These are phyloP conservation scores for Elysia crispata DNA, from an alignment of 2,888 invertebrate species.

Conservation along the genomic window DNA sequence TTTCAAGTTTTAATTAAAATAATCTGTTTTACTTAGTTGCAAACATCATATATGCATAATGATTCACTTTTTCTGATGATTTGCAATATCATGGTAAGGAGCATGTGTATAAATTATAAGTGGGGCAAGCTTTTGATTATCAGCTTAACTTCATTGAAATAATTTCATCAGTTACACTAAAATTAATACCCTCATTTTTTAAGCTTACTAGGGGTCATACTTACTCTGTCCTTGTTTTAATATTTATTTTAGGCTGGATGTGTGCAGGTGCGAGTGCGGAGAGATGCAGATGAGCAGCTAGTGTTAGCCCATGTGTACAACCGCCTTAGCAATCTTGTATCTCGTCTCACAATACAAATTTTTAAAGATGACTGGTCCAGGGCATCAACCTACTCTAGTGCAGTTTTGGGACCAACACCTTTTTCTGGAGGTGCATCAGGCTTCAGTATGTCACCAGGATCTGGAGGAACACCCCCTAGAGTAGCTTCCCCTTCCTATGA, in stretches of 20 bases:
- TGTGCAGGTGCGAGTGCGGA: conserved; percentile 81
- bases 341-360: conserved; percentile 81
- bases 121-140: too few relatives aligned
- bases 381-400: conserved; percentile 36
- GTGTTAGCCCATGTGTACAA: conserved; percentile 82
- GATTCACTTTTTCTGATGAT: too few relatives aligned
- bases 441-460: not conserved
- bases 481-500: conserved; percentile 39
- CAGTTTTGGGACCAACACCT: conserved; percentile 31
- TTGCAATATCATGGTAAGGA: too few relatives aligned
- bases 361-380: conserved; percentile 79
- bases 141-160: too few relatives aligned
- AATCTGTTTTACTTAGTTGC: too few relatives aligned
- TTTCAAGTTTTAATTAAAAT: not conserved
- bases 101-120: too few relatives aligned
- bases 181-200: too few relatives aligned
- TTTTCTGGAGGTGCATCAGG: conserved; percentile 10
- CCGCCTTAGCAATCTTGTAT: conserved; percentile 81
- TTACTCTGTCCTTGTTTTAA: too few relatives aligned
- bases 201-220: too few relatives aligned
- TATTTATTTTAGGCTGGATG: conserved; percentile 79
- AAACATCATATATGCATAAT: not conserved
- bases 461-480: conserved; percentile 30
- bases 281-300: conserved; percentile 82
- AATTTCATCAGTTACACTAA: too few relatives aligned